phyloP scores from a whole-genome alignment of 2,797 vertebrate species.

The Tapera naevia region DNA sequence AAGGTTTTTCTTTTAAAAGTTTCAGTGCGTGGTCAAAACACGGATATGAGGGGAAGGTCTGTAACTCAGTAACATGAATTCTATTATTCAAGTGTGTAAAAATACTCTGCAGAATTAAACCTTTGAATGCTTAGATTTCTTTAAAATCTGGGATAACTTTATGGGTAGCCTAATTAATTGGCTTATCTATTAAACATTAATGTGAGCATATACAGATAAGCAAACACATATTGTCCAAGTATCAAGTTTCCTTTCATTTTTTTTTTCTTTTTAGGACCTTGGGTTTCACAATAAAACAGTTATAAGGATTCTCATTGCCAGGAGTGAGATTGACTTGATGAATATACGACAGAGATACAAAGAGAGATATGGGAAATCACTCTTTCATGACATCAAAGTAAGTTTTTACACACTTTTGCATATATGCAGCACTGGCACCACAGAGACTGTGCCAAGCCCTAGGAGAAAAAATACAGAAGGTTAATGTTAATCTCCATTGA shows the following conservation, averaged over 20 bases:
- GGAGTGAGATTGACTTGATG: constrained; percentile 82
- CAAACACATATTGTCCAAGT: neutral
- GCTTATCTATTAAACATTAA: neutral
- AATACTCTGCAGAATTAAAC: neutral
- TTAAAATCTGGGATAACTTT: neutral
- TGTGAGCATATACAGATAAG: neutral
- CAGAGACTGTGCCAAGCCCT: neutral
- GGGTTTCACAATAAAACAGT: constrained; percentile 84
- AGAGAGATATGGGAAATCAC: constrained; percentile 79
- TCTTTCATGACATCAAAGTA: constrained; percentile 82
- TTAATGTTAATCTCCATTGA: neutral
- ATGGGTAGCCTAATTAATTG: neutral
- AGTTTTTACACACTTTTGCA: constrained; percentile 1
- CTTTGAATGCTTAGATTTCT: neutral
- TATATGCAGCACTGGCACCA: neutral
- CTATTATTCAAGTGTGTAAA: neutral
- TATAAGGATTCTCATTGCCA: constrained; percentile 78
- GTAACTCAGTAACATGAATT: neutral
- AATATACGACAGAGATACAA: constrained; percentile 77
- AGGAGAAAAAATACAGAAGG: neutral
- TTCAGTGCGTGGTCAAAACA: neutral
- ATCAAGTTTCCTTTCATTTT: neutral
- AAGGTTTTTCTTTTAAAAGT: neutral
- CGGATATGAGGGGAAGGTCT: neutral
- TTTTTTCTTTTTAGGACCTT: constrained; percentile 70